Evolutionary conservation across 2,888 invertebrate species (phyloP), one percentile per base, ranked within the genome.

Genomic region (Hipparchia semele): DNA sequence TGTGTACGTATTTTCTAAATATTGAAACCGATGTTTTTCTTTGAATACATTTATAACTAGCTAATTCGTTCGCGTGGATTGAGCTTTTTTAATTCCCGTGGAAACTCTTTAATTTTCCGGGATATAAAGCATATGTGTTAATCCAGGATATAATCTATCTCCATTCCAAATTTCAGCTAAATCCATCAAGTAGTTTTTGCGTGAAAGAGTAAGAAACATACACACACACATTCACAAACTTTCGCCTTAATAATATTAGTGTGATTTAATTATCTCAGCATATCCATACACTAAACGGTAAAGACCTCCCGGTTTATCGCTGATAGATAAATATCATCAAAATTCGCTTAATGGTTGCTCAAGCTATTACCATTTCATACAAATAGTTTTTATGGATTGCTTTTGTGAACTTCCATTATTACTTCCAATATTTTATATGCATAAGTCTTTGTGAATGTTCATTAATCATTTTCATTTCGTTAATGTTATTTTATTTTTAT

Each of bases 321-420:
- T 39, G 7, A 45, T 61, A 61, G 60, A 61, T 45, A 61, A 61
- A 61, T 61, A 61, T 61, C 60, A 61, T 61, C 45, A 61, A 61
- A 61, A 12, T 45, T 12, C 12, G 39, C 39, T 61, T 61, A 61
- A 7, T 33, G 60, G 45, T 61, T 39, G 60, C 60, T 45, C 60
- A 12, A 1, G 2, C 45, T 45, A 61, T 61, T 61, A 45, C 12
- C 6, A 45, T 45, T 61, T 13, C n/a, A 61, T 45, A 61, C 39
- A 61, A 61, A 61, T 45, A 61, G 60, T 58, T 61, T 61, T 61
- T 61, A 45, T 61, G 39, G 45, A 61, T 61, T 12, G 1, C 10
- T 39, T 45, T 45, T 61, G 13, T 58, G 13, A 8, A 58, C 58
- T 58, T 58, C 39, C 39, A 39, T 39, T 39, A 39, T 39, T 39